Percentiles rank a stretch among this genome's conserved stretches.
These are phyloP conservation scores for Aplocera efformata DNA, from an alignment of 2,888 invertebrate genomes.

Conservation along the genomic window DNA sequence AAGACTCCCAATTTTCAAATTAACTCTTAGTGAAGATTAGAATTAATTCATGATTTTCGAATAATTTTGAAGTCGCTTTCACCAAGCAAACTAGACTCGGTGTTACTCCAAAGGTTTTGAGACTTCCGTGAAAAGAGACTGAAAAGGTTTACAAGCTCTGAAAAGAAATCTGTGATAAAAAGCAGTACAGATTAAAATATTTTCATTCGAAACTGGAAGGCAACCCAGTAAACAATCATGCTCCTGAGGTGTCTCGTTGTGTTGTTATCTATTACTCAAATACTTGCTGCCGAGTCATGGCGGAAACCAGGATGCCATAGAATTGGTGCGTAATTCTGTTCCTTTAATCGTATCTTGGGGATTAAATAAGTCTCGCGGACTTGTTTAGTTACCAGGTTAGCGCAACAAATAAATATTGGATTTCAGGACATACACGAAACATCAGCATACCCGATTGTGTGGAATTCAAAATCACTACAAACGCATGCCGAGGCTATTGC, in stretches of 20 bases:
- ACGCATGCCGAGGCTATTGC: constrained; percentile 93
- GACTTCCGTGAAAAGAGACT: too few relatives aligned
- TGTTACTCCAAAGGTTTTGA: too few relatives aligned
- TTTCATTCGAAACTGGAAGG: constrained; percentile 34
- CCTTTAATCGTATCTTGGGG: too few relatives aligned
- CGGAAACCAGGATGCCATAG: constrained; percentile 89
- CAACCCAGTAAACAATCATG: constrained; percentile 36
- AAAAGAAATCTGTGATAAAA: constrained; percentile 31
- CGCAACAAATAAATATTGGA: neutral
- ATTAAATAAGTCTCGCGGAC: too few relatives aligned
- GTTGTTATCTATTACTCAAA: constrained; percentile 53
- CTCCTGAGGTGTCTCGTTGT: constrained; percentile 52
- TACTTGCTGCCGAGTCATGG: constrained; percentile 79
- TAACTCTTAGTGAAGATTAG: too few relatives aligned
- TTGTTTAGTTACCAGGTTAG: too few relatives aligned
- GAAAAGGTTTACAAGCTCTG: constrained; percentile 32
- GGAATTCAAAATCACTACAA: constrained; percentile 90
- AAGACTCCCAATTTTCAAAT: too few relatives aligned
- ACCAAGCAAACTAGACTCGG: too few relatives aligned
- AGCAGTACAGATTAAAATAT: constrained; percentile 10
- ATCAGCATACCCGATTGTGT: constrained; percentile 92
- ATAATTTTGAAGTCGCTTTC: too few relatives aligned
- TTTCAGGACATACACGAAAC: constrained; percentile 87
- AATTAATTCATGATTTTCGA: too few relatives aligned
- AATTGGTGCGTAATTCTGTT: constrained; percentile 86